A percentile compares a stretch with the other conserved stretches of the same genome.
Conservation (phyloP, 2,113 vertebrate species). For the Pseudonaja textilis region DNA sequence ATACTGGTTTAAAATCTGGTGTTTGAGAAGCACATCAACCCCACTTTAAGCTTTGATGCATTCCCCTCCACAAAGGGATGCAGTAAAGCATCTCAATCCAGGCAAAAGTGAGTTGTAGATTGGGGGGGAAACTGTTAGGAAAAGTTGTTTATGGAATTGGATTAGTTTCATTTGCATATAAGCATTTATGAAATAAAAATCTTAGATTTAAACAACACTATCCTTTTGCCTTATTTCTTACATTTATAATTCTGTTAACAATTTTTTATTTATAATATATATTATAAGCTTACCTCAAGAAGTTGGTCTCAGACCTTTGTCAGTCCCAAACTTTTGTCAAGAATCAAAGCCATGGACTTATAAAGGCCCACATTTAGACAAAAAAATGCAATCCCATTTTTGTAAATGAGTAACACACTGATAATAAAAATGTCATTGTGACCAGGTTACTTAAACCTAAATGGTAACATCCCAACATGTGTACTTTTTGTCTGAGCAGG, state of each 20-base stretch:
- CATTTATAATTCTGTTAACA: not conserved
- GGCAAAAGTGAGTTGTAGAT: not conserved
- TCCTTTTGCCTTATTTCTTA: not conserved
- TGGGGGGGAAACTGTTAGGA: not conserved
- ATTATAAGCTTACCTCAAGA: not conserved
- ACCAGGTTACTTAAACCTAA: not conserved
- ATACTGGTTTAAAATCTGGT: not conserved
- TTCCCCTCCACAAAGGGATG: not conserved
- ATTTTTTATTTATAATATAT: not conserved
- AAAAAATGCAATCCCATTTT: not conserved
- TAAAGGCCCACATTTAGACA: not conserved
- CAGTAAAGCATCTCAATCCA: not conserved
- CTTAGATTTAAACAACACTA: not conserved
- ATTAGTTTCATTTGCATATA: not conserved
- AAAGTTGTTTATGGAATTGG: not conserved
- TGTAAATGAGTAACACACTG: not conserved
- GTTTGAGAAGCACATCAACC: not conserved
- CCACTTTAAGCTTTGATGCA: not conserved
- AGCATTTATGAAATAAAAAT: not conserved
- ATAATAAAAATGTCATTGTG: not conserved
- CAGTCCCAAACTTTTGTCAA: not conserved
- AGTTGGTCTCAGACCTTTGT: not conserved
- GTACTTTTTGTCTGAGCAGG: not conserved
- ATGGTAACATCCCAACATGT: not conserved
- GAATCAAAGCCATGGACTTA: not conserved